Conservation (phyloP, 1,140 invertebrate genomes). For the Drosophila lacertosa region DNA sequence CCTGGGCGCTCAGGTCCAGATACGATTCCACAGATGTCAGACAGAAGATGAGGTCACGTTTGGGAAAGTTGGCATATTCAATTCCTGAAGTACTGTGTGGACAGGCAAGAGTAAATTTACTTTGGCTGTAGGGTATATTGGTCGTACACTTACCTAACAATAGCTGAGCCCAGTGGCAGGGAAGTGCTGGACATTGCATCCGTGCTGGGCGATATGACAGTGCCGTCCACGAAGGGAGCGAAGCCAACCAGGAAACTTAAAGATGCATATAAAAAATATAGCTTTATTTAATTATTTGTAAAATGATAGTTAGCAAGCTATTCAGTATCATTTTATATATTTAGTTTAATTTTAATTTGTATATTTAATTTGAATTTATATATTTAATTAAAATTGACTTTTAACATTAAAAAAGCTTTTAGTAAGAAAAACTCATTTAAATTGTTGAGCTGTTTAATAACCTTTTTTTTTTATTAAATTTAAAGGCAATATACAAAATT, state of each 20-base stretch:
- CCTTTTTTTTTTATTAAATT: too few species aligned
- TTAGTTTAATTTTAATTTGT: too few species aligned
- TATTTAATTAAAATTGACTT: background rate
- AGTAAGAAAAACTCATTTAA: too few species aligned
- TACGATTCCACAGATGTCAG: slow-evolving; percentile 91
- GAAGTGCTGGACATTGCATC: slow-evolving; percentile 72
- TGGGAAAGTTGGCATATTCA: slow-evolving; percentile 93
- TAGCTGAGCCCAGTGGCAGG: slow-evolving; percentile 81
- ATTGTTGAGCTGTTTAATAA: too few species aligned
- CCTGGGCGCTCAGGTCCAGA: slow-evolving; percentile 90
- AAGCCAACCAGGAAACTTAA: slow-evolving; percentile 92
- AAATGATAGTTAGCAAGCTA: too few species aligned
- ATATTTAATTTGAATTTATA: background rate
- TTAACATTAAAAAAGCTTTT: background rate
- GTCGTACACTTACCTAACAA: slow-evolving; percentile 69
- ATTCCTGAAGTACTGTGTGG: slow-evolving; percentile 87
- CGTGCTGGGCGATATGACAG: slow-evolving; percentile 87
- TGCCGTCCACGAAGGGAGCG: slow-evolving; percentile 94
- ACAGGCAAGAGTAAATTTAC: background rate
- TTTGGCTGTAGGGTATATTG: slow-evolving; percentile 19
- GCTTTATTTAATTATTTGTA: too few species aligned
- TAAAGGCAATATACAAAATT: too few species aligned
- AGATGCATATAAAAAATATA: too few species aligned
- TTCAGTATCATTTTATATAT: too few species aligned
- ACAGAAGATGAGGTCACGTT: slow-evolving; percentile 90